A percentile compares a stretch with the other conserved stretches of the same genome.
Evolutionary conservation across 1,140 invertebrate species (phyloP).

Genomic region (Gryllus bimaculatus): DNA sequence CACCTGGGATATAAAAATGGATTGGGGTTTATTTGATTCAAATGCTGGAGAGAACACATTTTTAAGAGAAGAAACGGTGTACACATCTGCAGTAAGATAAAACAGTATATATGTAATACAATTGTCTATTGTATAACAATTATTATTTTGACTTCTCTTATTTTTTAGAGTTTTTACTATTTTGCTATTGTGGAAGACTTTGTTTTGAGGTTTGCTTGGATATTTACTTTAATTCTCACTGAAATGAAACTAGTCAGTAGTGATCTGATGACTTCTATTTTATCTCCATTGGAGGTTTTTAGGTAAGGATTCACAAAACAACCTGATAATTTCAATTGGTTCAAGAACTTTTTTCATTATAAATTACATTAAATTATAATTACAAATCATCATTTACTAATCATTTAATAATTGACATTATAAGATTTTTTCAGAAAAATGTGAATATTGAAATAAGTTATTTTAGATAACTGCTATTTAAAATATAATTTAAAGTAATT

Average conservation of each 20-base stretch:
- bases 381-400: too few species aligned
- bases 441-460: too few species aligned
- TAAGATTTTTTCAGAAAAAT: too few species aligned
- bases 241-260: slow-evolving; percentile 58
- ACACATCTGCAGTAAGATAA: slow-evolving; percentile 47
- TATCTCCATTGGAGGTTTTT: slow-evolving; percentile 76
- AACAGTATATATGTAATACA: not conserved
- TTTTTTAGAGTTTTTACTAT: slow-evolving; percentile 54
- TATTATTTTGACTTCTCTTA: slow-evolving; percentile 13
- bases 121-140: not conserved
- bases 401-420: too few species aligned
- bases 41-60: slow-evolving; percentile 74
- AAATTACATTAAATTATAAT: too few species aligned
- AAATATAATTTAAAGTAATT: too few species aligned
- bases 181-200: slow-evolving; percentile 73
- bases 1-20: slow-evolving; percentile 95
- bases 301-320: slow-evolving; percentile 30
- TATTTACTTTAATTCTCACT: slow-evolving; percentile 63
- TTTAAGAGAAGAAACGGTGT: slow-evolving; percentile 67
- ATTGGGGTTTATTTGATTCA: slow-evolving; percentile 94
- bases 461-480: too few species aligned
- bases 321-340: too few species aligned
- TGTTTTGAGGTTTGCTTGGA: slow-evolving; percentile 76
- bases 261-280: slow-evolving; percentile 68
- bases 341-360: too few species aligned